A percentile compares a stretch with the other conserved stretches of the same genome.
Evolutionary conservation across 2,888 invertebrate species (phyloP).

Genomic region (Macrosiphum euphorbiae): DNA sequence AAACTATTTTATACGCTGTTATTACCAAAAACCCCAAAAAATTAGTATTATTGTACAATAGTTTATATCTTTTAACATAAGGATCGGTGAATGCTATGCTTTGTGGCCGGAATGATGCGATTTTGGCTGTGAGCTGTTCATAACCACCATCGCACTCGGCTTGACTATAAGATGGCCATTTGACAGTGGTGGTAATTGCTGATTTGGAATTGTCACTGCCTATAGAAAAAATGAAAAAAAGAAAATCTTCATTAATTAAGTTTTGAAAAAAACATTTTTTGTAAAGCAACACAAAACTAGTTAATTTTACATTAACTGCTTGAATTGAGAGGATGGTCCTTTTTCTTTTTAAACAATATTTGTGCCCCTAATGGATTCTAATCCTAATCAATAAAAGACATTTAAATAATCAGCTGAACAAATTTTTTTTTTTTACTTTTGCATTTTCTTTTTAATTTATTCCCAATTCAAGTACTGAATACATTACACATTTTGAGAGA

Average conservation of each 20-base stretch:
- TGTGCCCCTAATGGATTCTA: too few relatives aligned
- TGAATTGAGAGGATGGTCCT: too few relatives aligned
- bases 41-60: constrained; percentile 65
- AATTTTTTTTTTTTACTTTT: too few relatives aligned
- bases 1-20: constrained; percentile 64
- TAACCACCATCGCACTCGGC: constrained; percentile 61
- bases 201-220: constrained; percentile 63
- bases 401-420: too few relatives aligned
- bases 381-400: too few relatives aligned
- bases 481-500: neutral
- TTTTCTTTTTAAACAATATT: too few relatives aligned
- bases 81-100: constrained; percentile 61
- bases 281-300: neutral
- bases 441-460: too few relatives aligned
- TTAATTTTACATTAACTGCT: neutral
- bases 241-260: neutral
- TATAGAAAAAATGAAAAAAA: neutral
- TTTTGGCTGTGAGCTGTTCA: constrained; percentile 63
- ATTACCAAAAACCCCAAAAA: constrained; percentile 65
- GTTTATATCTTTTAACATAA: constrained; percentile 61
- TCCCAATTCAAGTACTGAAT: too few relatives aligned
- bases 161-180: constrained; percentile 64
- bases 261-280: neutral
- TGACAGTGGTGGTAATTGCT: constrained; percentile 57
- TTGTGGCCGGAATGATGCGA: constrained; percentile 63